Evolutionary conservation across 64 coral and sea anemone species (phyloP).

Genomic region (Montipora efflorescens): DNA sequence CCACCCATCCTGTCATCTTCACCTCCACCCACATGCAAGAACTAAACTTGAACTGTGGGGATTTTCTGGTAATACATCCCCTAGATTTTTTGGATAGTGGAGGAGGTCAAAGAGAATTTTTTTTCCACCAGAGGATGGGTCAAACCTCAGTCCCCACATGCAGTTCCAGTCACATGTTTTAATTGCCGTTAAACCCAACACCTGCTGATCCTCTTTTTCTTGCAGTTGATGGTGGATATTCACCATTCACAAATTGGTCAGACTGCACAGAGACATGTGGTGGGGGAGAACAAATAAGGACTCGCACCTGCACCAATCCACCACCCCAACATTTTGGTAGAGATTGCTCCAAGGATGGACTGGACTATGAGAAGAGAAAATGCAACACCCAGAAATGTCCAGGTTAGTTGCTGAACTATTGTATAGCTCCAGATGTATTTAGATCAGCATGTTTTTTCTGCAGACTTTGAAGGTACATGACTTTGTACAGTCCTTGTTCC

Average conservation of each 20-base stretch:
- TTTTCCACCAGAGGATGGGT: too few species aligned
- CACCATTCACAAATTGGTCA: conserved; percentile 85
- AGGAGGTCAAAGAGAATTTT: too few species aligned
- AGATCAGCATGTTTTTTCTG: too few species aligned
- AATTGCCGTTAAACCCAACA: not conserved
- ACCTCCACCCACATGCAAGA: too few species aligned
- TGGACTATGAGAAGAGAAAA: conserved; percentile 84
- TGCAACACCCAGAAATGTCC: conserved; percentile 92
- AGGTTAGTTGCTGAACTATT: conserved; percentile 24
- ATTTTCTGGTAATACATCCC: too few species aligned
- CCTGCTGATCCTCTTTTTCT: not conserved
- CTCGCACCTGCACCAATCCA: conserved; percentile 87
- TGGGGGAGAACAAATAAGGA: conserved; percentile 83
- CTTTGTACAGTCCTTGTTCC: too few species aligned
- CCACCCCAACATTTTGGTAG: conserved; percentile 72
- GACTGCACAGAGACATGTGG: conserved; percentile 91
- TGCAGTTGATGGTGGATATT: conserved; percentile 93
- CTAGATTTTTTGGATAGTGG: too few species aligned
- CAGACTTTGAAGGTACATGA: too few species aligned
- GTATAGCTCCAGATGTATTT: too few species aligned
- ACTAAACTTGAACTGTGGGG: too few species aligned
- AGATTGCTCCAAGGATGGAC: conserved; percentile 82
- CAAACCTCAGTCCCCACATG: too few species aligned
- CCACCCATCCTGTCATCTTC: too few species aligned
- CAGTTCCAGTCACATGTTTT: not conserved